Conservation (phyloP, 2,113 vertebrate genomes). For the Mystacornis crossleyi region DNA sequence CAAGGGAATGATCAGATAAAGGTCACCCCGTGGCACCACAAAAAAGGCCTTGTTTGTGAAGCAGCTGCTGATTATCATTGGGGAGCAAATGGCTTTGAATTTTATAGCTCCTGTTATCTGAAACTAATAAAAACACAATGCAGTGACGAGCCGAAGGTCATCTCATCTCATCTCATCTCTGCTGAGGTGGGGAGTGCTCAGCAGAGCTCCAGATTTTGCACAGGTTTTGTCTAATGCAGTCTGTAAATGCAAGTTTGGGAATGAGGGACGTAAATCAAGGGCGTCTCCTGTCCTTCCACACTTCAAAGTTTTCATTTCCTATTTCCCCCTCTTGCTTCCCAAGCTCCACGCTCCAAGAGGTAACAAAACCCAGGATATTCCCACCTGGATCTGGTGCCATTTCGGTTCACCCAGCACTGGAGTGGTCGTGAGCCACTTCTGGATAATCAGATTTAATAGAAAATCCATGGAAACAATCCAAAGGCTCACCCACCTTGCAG, state of each 20-base stretch:
- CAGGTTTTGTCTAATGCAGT: not conserved
- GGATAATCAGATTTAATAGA: conserved; percentile 51
- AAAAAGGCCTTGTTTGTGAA: not conserved
- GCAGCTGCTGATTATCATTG: conserved; percentile 44
- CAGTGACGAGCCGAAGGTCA: conserved; percentile 86
- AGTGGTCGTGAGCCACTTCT: not conserved
- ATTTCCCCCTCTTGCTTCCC: not conserved
- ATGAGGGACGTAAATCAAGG: not conserved
- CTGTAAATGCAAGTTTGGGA: not conserved
- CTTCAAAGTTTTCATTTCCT: not conserved
- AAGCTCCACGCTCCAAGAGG: not conserved
- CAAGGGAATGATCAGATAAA: not conserved
- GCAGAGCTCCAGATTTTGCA: not conserved
- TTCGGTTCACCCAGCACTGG: not conserved
- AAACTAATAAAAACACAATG: conserved; percentile 78
- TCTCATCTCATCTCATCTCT: conserved; percentile 38
- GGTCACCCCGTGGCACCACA: not conserved
- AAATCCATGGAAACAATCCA: conserved; percentile 51
- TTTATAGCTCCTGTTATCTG: conserved; percentile 79
- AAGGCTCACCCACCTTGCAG: conserved; percentile 70
- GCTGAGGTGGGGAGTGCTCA: not conserved
- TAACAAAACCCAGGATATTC: not conserved
- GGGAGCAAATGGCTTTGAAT: conserved; percentile 44
- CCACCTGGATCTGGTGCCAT: not conserved
- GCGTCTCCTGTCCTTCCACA: not conserved